Percentiles rank a stretch among this genome's conserved stretches.
Evolutionary conservation across 2,797 vertebrate species (phyloP).

Genomic region (Argentina silus): DNA sequence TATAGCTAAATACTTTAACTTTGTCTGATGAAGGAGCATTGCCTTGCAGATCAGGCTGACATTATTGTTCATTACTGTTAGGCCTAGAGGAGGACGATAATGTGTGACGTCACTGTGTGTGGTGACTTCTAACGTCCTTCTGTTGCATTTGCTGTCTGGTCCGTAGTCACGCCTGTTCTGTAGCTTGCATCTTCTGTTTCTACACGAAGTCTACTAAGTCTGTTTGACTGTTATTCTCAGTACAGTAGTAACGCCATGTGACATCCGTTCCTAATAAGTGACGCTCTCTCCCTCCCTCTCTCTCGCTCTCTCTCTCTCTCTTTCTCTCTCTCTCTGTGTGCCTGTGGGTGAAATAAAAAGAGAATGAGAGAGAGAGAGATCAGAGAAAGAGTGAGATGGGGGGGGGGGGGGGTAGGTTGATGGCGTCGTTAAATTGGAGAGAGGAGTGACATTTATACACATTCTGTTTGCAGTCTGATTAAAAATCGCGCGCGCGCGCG

Average conservation of each 20-base stretch:
- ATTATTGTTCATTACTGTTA: background rate
- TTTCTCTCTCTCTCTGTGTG: background rate
- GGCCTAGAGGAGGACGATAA: background rate
- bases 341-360: too few relatives aligned
- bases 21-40: too few relatives aligned
- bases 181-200: conserved; percentile 4
- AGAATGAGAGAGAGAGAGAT: too few relatives aligned
- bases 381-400: too few relatives aligned
- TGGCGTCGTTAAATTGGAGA: too few relatives aligned
- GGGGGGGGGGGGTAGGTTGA: too few relatives aligned
- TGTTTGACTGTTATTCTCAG: too few relatives aligned
- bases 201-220: background rate
- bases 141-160: conserved; percentile 11
- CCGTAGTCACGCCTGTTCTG: conserved; percentile 25
- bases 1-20: too few relatives aligned
- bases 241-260: conserved; percentile 20
- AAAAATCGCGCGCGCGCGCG: too few relatives aligned
- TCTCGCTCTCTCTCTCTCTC: background rate
- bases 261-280: conserved; percentile 22
- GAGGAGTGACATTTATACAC: too few relatives aligned
- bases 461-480: too few relatives aligned
- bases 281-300: background rate
- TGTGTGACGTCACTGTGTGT: conserved; percentile 57
- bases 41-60: too few relatives aligned
- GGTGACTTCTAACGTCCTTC: conserved; percentile 47